These are phyloP conservation scores for Erinaceus europaeus DNA, from an alignment of 2,113 vertebrate species.

Conservation along the genomic window DNA sequence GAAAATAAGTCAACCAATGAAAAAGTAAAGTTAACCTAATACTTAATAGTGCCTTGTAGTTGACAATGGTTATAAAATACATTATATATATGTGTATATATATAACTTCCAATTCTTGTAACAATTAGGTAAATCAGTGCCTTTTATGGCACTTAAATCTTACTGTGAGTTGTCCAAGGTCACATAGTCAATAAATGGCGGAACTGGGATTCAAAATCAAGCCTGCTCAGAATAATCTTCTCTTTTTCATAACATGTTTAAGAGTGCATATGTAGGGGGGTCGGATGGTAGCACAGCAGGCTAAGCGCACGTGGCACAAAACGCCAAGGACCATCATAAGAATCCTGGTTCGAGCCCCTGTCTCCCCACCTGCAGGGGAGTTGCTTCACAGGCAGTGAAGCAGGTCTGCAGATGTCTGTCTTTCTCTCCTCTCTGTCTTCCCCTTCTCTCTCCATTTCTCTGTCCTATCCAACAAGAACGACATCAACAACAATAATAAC, in stretches of 20 bases:
- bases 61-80: neutral
- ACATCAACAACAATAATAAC: too few species aligned
- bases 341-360: too few species aligned
- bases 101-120: neutral
- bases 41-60: neutral
- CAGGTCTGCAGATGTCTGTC: too few species aligned
- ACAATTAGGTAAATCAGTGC: neutral
- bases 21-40: slow-evolving; percentile 7
- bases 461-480: too few species aligned
- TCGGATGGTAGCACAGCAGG: too few species aligned
- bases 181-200: neutral
- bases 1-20: slow-evolving; percentile 33
- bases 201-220: neutral
- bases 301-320: too few species aligned
- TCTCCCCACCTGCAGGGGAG: too few species aligned
- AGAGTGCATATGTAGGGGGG: too few species aligned
- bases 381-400: too few species aligned
- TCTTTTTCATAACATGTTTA: neutral
- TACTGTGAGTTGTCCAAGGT: neutral
- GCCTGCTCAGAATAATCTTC: neutral
- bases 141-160: neutral
- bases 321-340: too few species aligned
- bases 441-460: too few species aligned
- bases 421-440: too few species aligned
- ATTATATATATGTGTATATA: neutral